These are phyloP conservation scores for Clusia tigrina DNA, from an alignment of 2,888 invertebrate genomes.

Conservation along the genomic window DNA sequence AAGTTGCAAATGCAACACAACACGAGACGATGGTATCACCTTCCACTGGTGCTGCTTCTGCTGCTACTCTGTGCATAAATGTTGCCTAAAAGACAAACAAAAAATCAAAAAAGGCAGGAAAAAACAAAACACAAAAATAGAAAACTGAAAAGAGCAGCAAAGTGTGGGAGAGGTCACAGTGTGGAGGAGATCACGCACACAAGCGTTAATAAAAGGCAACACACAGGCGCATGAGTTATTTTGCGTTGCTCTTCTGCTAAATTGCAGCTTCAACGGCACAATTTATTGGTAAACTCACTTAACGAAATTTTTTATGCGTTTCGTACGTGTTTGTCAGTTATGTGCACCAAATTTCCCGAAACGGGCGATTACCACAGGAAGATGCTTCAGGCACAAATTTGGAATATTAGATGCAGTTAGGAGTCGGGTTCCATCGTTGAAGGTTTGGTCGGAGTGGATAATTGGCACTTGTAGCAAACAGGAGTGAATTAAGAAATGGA, in stretches of 20 bases:
- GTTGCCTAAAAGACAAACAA: not conserved
- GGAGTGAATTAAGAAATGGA: too few relatives aligned
- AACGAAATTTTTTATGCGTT: conserved; percentile 61
- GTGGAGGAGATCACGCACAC: conserved; percentile 1
- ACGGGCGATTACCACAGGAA: not conserved
- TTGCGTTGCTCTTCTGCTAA: conserved; percentile 12
- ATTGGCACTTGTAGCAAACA: too few relatives aligned
- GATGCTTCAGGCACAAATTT: not conserved
- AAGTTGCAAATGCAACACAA: conserved; percentile 22
- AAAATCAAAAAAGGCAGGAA: conserved; percentile 1
- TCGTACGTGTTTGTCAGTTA: conserved; percentile 49
- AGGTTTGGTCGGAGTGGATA: too few relatives aligned
- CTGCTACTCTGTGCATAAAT: conserved; percentile 1
- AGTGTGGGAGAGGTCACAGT: not conserved
- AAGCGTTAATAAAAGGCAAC: conserved; percentile 1
- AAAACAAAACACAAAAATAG: not conserved
- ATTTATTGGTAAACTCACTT: conserved; percentile 61
- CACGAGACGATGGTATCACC: not conserved
- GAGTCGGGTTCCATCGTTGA: too few relatives aligned
- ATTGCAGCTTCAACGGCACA: conserved; percentile 52
- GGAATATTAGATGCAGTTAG: too few relatives aligned
- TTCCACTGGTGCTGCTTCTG: not conserved
- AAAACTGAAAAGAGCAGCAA: not conserved
- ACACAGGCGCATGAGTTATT: conserved; percentile 2
- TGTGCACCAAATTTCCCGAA: not conserved